Conservation (phyloP, 1,140 invertebrate genomes). For the Eriocheir sinensis region DNA sequence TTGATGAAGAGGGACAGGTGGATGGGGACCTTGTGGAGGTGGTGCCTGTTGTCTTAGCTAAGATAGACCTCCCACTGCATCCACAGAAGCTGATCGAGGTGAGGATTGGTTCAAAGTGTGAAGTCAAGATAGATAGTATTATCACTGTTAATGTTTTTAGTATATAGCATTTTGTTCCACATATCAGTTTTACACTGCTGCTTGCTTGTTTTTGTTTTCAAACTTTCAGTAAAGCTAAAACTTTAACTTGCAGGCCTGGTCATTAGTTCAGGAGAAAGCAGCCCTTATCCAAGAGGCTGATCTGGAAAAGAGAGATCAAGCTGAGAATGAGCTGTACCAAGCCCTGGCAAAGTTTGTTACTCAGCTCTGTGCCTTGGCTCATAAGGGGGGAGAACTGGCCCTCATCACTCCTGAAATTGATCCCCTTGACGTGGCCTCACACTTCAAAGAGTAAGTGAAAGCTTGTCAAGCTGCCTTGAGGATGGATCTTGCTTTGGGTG, state of each 20-base stretch:
- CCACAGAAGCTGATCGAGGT: conserved; percentile 41
- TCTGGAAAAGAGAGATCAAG: neutral
- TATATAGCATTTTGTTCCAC: neutral
- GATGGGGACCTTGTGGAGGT: conserved; percentile 41
- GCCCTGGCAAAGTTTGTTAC: conserved; percentile 44
- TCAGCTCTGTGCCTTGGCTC: conserved; percentile 53
- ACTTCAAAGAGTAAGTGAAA: conserved; percentile 62
- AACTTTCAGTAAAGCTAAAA: neutral
- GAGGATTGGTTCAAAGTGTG: neutral
- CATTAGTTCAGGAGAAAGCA: conserved; percentile 45
- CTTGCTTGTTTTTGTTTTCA: neutral
- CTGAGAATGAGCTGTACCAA: conserved; percentile 50
- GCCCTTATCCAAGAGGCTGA: conserved; percentile 55
- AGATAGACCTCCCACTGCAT: conserved; percentile 38
- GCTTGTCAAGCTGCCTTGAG: too few species aligned
- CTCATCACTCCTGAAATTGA: conserved; percentile 58
- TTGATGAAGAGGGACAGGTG: conserved; percentile 29
- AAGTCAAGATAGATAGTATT: neutral
- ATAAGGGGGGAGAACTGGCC: conserved; percentile 66
- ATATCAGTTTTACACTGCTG: neutral
- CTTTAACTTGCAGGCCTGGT: conserved; percentile 49
- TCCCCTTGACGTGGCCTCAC: conserved; percentile 35
- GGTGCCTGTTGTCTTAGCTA: neutral
- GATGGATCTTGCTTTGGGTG: too few species aligned
- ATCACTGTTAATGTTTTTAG: neutral